Percentiles rank a stretch among this genome's conserved stretches.
Evolutionary conservation across 2,113 vertebrate genomes (phyloP).

Genomic region (Oriolus oriolus): DNA sequence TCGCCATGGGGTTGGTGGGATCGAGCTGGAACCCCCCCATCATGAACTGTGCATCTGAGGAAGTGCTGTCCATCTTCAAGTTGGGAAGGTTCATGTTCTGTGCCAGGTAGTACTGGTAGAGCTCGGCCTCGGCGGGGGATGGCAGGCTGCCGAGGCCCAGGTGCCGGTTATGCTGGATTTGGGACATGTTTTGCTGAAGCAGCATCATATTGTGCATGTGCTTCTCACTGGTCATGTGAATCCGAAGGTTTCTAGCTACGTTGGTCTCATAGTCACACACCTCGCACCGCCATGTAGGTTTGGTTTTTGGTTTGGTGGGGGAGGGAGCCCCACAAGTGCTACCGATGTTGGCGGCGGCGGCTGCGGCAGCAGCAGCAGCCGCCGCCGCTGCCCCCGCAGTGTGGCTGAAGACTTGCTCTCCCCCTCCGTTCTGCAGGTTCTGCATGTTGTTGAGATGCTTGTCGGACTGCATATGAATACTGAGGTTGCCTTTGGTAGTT

Average conservation of each 20-base stretch:
- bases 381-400: constrained; percentile 80
- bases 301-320: constrained; percentile 97
- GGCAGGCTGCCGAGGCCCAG: constrained; percentile 90
- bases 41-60: constrained; percentile 88
- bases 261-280: constrained; percentile 99
- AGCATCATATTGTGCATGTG: constrained; percentile 99
- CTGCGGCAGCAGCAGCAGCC: constrained; percentile 76
- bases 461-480: constrained; percentile 99
- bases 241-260: constrained; percentile 95
- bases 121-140: constrained; percentile 92
- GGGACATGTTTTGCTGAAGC: constrained; percentile 95
- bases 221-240: constrained; percentile 99
- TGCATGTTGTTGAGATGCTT: constrained; percentile 99
- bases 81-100: constrained; percentile 95
- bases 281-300: constrained; percentile 97
- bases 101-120: constrained; percentile 97
- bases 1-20: constrained; percentile 81
- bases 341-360: constrained; percentile 81
- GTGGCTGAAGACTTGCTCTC: constrained; percentile 93
- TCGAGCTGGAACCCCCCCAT: constrained; percentile 94
- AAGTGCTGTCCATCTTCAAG: constrained; percentile 87
- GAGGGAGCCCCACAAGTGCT: constrained; percentile 90
- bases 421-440: constrained; percentile 94
- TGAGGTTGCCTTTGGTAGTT: constrained; percentile 99
- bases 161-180: constrained; percentile 88